Evolutionary conservation across 2,113 vertebrate genomes (phyloP).

Genomic region (Pholis gunnellus): DNA sequence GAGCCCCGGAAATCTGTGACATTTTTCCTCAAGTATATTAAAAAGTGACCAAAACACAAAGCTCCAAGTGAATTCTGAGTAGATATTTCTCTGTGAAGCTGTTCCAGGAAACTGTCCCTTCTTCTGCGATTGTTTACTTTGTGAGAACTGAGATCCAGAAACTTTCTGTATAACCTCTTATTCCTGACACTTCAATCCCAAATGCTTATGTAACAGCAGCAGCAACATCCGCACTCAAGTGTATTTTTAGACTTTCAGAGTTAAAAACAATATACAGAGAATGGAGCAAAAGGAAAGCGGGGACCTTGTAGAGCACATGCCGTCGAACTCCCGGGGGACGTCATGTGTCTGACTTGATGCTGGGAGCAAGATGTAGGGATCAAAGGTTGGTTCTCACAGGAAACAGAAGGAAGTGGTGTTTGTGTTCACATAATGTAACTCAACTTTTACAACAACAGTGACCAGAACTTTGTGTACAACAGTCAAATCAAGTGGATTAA

Average conservation of each 20-base stretch:
- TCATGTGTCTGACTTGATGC: constrained; percentile 69
- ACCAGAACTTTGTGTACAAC: background rate
- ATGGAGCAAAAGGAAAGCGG: constrained; percentile 68
- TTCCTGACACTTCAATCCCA: constrained; percentile 75
- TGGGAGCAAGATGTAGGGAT: constrained; percentile 74
- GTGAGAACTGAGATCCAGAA: constrained; percentile 64
- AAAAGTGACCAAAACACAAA: constrained; percentile 50
- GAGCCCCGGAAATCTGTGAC: constrained; percentile 29
- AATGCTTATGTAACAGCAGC: constrained; percentile 72
- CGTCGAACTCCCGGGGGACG: constrained; percentile 56
- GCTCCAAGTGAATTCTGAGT: constrained; percentile 44
- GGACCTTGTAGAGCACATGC: constrained; percentile 66
- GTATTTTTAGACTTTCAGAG: constrained; percentile 80
- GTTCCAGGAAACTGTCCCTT: constrained; percentile 71
- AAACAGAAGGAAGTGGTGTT: constrained; percentile 78
- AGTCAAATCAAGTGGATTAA: constrained; percentile 15
- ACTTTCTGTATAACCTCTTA: constrained; percentile 73
- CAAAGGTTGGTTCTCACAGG: constrained; percentile 80
- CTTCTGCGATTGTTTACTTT: constrained; percentile 71
- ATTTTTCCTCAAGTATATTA: constrained; percentile 35
- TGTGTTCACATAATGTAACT: constrained; percentile 68
- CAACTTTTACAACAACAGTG: constrained; percentile 46
- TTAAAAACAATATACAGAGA: constrained; percentile 73
- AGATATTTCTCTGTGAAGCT: constrained; percentile 52
- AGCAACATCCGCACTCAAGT: constrained; percentile 69